phyloP scores from a whole-genome alignment of 92 coral and sea anemone species.

The Paramuricea clavata region DNA sequence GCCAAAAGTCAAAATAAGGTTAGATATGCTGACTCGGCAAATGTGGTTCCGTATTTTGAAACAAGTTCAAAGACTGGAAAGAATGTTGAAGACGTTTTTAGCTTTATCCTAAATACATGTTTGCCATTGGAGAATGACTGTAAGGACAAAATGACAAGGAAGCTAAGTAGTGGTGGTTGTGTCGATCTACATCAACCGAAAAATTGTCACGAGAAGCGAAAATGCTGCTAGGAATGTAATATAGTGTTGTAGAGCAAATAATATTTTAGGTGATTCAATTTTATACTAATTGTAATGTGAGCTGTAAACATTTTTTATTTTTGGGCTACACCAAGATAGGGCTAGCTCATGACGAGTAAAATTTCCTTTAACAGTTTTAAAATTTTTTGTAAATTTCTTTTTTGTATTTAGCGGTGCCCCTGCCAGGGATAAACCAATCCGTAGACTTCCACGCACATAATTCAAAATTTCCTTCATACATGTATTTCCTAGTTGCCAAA shows the following conservation, averaged over 20 bases:
- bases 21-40: slow-evolving; percentile 59
- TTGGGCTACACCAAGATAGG: no score
- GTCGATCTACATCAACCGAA: slow-evolving; percentile 33
- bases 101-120: slow-evolving; percentile 84
- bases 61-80: slow-evolving; percentile 95
- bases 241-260: neutral
- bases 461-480: no score
- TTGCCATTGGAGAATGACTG: slow-evolving; percentile 83
- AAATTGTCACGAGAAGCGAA: neutral
- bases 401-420: no score
- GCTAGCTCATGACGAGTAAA: no score
- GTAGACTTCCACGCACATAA: no score
- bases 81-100: slow-evolving; percentile 87
- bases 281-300: no score
- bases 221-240: neutral
- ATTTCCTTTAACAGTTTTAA: no score
- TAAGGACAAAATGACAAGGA: slow-evolving; percentile 64
- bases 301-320: no score
- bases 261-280: neutral
- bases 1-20: slow-evolving; percentile 80
- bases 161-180: slow-evolving; percentile 61
- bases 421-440: no score
- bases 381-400: no score
- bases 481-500: no score
- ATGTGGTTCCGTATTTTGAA: slow-evolving; percentile 85